Evolutionary conservation across 2,113 vertebrate genomes (phyloP).

Genomic region (Crotophaga sulcirostris): DNA sequence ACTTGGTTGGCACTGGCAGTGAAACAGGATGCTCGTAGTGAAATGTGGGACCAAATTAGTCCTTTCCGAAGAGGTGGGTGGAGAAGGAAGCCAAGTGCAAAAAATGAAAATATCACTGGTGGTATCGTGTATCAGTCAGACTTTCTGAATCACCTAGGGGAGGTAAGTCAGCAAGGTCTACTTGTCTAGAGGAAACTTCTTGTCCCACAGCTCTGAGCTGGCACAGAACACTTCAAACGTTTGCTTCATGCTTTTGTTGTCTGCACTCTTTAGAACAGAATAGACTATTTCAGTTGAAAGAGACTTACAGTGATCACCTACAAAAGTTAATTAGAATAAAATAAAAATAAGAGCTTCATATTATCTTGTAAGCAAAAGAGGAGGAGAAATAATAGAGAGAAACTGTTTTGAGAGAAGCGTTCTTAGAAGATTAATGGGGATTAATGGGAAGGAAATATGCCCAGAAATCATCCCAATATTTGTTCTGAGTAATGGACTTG

Average conservation of each 20-base stretch:
- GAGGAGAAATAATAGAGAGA: neutral
- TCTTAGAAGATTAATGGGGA: neutral
- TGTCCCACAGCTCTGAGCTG: neutral
- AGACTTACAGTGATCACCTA: neutral
- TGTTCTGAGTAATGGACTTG: neutral
- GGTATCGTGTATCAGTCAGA: neutral
- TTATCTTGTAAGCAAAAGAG: neutral
- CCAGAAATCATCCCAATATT: neutral
- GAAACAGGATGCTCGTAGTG: neutral
- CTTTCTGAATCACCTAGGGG: neutral
- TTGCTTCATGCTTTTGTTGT: neutral
- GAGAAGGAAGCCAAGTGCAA: neutral
- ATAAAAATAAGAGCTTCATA: neutral
- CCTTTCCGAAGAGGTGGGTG: neutral
- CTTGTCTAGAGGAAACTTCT: neutral
- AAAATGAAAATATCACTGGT: neutral
- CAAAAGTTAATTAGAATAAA: neutral
- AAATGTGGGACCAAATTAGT: neutral
- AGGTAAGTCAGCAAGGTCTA: neutral
- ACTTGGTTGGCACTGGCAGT: neutral
- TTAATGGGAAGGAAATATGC: neutral
- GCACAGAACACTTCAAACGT: neutral
- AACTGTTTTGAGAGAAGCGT: neutral
- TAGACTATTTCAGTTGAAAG: neutral
- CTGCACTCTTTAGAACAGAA: neutral